Percentiles rank a stretch among this genome's conserved stretches.
Evolutionary conservation across 2,888 invertebrate genomes (phyloP).

Genomic region (Carabus problematicus): DNA sequence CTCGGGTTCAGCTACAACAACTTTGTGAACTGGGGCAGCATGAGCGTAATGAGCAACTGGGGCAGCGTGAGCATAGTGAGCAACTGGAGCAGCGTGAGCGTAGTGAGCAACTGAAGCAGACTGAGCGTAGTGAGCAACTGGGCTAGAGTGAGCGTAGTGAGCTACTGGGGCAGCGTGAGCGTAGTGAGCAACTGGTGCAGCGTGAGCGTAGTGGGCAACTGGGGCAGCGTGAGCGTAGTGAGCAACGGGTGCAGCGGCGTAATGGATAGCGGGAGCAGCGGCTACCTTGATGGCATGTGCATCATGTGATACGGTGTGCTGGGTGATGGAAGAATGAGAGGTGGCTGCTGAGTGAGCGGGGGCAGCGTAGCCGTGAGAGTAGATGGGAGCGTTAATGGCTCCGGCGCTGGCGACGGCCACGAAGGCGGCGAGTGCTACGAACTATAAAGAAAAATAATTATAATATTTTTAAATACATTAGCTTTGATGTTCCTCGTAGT

Average conservation of each 20-base stretch:
- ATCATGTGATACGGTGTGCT: constrained; percentile 33
- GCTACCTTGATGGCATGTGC: constrained; percentile 1
- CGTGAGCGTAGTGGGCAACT: constrained; percentile 45
- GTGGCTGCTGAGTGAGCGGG: constrained; percentile 51
- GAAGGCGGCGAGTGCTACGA: constrained; percentile 43
- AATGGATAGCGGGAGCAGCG: constrained; percentile 9
- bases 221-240: constrained; percentile 56
- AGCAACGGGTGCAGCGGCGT: constrained; percentile 55
- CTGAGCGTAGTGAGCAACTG: constrained; percentile 47
- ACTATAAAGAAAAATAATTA: constrained; percentile 45
- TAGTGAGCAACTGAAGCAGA: constrained; percentile 6
- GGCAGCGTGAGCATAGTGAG: constrained; percentile 46
- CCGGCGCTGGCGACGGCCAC: constrained; percentile 40
- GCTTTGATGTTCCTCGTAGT: too few species aligned
- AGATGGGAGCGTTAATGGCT: constrained; percentile 11
- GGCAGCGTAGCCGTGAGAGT: constrained; percentile 37
- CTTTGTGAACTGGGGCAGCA: constrained; percentile 54
- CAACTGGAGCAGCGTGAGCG: constrained; percentile 45
- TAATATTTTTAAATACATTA: too few species aligned
- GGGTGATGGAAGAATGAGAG: constrained; percentile 29
- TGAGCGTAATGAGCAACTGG: constrained; percentile 54
- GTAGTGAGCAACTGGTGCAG: not conserved
- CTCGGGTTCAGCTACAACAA: constrained; percentile 56
- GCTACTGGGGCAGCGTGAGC: constrained; percentile 56
- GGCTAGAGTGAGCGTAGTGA: constrained; percentile 56